Conservation (phyloP, 2,113 vertebrate genomes). For the Tachycineta bicolor region DNA sequence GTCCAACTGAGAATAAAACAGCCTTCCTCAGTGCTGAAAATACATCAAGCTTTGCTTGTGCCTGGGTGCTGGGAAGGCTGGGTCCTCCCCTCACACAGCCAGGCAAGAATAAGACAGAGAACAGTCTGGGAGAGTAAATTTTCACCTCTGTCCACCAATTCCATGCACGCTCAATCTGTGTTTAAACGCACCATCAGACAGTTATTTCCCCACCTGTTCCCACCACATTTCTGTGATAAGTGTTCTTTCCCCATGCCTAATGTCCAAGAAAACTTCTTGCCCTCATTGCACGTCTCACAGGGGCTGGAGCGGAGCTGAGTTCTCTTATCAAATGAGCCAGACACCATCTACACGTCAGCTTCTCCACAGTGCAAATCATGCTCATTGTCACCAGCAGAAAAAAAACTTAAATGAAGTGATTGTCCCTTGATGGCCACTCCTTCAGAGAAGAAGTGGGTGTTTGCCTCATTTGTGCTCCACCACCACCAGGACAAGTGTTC, state of each 20-base stretch:
- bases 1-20: background rate
- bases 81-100: background rate
- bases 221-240: background rate
- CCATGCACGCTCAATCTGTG: background rate
- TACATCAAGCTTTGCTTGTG: background rate
- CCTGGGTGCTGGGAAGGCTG: background rate
- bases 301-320: background rate
- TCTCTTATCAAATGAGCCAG: background rate
- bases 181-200: background rate
- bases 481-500: background rate
- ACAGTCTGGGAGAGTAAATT: background rate
- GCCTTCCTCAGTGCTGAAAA: background rate
- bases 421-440: background rate
- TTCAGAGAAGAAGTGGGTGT: background rate
- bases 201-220: background rate
- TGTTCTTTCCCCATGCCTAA: background rate
- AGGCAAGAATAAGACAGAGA: background rate
- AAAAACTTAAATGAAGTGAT: background rate
- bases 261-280: background rate
- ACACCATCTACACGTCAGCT: background rate
- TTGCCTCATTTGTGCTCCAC: background rate
- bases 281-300: background rate
- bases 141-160: background rate
- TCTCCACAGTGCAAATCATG: background rate
- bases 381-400: background rate